Conservation (phyloP, 2,888 invertebrate species). For the Zonitis immaculata region DNA sequence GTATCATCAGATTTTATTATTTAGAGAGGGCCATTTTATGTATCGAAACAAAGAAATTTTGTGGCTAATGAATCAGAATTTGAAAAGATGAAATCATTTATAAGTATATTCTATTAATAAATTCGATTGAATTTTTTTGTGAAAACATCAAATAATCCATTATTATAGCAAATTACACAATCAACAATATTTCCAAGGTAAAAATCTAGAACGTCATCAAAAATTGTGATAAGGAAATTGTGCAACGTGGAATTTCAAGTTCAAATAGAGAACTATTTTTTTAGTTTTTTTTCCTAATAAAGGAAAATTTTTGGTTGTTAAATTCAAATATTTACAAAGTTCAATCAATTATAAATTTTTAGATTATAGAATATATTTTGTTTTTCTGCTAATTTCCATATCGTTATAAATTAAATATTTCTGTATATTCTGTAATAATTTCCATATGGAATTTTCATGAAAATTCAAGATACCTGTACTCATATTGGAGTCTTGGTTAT, state of each 20-base stretch:
- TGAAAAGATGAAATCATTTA: background rate
- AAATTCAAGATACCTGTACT: slow-evolving; percentile 71
- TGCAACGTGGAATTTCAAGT: background rate
- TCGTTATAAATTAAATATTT: too few species aligned
- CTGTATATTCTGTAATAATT: too few species aligned
- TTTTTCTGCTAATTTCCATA: too few species aligned
- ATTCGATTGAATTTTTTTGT: background rate
- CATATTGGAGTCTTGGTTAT: slow-evolving; percentile 97
- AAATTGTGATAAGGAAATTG: background rate
- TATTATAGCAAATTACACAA: background rate
- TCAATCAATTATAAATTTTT: too few species aligned
- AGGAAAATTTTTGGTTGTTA: too few species aligned
- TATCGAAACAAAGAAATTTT: too few species aligned
- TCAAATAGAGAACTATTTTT: background rate
- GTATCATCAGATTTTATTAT: background rate
- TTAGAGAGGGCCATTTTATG: too few species aligned
- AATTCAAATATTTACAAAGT: too few species aligned
- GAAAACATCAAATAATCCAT: background rate
- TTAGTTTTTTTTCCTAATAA: too few species aligned
- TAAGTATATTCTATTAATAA: background rate
- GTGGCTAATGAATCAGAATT: background rate
- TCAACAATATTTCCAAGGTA: slow-evolving; percentile 14
- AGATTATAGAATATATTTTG: too few species aligned
- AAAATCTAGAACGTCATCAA: slow-evolving; percentile 12
- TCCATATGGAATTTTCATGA: background rate